Evolutionary conservation across 1,140 invertebrate species (phyloP).

Genomic region (Scaptomyza pallida): DNA sequence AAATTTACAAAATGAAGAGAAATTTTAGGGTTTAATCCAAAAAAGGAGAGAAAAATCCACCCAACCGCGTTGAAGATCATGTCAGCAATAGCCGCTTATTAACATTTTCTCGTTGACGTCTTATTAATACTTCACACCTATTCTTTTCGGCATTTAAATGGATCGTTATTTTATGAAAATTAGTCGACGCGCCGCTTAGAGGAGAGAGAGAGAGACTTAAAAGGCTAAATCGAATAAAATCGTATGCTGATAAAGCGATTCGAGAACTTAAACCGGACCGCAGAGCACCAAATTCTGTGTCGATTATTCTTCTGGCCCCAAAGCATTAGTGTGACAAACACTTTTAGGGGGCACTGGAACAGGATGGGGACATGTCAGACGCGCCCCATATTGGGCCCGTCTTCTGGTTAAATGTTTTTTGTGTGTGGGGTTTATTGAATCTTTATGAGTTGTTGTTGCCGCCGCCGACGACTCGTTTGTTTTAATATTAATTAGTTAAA

Average conservation of each 20-base stretch:
- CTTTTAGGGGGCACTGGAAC: slow-evolving; percentile 45
- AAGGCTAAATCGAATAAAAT: slow-evolving; percentile 39
- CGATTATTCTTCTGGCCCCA: background rate
- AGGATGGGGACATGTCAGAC: slow-evolving; percentile 27
- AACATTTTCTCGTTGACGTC: slow-evolving; percentile 80
- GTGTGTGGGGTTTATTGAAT: slow-evolving; percentile 60
- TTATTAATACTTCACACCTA: slow-evolving; percentile 83
- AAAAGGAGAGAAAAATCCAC: slow-evolving; percentile 35
- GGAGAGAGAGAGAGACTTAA: slow-evolving; percentile 42
- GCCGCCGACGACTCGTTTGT: slow-evolving; percentile 44
- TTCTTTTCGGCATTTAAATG: slow-evolving; percentile 70
- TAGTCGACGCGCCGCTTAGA: slow-evolving; percentile 61
- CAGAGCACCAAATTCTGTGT: slow-evolving; percentile 13
- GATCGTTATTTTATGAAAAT: slow-evolving; percentile 81
- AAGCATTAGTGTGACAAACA: slow-evolving; percentile 17
- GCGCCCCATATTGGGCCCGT: background rate
- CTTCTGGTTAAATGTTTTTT: background rate
- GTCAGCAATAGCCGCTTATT: slow-evolving; percentile 63
- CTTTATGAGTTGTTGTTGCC: slow-evolving; percentile 54
- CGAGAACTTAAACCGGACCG: slow-evolving; percentile 42
- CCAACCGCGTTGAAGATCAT: slow-evolving; percentile 35
- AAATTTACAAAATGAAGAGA: too few species aligned
- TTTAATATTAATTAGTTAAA: slow-evolving; percentile 76
- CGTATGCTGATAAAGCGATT: slow-evolving; percentile 45
- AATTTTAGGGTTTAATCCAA: slow-evolving; percentile 23